A percentile compares a stretch with the other conserved stretches of the same genome.
Conservation (phyloP, 2,888 invertebrate species). For the Argyresthia goedartella region DNA sequence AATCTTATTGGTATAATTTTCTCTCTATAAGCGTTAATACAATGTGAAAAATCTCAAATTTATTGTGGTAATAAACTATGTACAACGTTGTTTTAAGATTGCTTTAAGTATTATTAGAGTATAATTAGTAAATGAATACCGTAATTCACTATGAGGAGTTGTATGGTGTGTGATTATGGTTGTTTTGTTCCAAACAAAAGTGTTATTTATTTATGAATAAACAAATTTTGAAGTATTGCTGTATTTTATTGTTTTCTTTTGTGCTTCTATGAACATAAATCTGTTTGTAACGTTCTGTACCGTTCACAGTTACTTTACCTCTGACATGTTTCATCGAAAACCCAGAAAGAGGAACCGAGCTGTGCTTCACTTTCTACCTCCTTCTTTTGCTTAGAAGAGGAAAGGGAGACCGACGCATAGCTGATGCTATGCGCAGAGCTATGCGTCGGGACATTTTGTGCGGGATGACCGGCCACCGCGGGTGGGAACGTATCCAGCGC, state of each 20-base stretch:
- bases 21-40: constrained; percentile 55
- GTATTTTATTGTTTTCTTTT: neutral
- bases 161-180: constrained; percentile 67
- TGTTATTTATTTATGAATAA: constrained; percentile 72
- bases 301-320: too few species aligned
- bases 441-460: too few species aligned
- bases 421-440: too few species aligned
- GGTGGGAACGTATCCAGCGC: too few species aligned
- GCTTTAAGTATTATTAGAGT: constrained; percentile 70
- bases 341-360: too few species aligned
- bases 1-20: constrained; percentile 46
- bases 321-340: too few species aligned
- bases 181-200: constrained; percentile 70
- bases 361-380: too few species aligned
- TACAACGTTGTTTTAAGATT: constrained; percentile 65
- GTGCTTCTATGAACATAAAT: too few species aligned
- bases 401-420: too few species aligned
- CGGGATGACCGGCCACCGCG: too few species aligned
- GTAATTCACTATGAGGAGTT: constrained; percentile 62
- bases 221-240: constrained; percentile 60
- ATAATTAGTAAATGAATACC: constrained; percentile 64
- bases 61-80: constrained; percentile 66
- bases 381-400: too few species aligned
- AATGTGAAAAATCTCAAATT: constrained; percentile 64
- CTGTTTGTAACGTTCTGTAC: too few species aligned